A percentile compares a stretch with the other conserved stretches of the same genome.
These are phyloP conservation scores for Pseudococcus jackbeardsleyi DNA, from an alignment of 2,888 invertebrate genomes.

Conservation along the genomic window DNA sequence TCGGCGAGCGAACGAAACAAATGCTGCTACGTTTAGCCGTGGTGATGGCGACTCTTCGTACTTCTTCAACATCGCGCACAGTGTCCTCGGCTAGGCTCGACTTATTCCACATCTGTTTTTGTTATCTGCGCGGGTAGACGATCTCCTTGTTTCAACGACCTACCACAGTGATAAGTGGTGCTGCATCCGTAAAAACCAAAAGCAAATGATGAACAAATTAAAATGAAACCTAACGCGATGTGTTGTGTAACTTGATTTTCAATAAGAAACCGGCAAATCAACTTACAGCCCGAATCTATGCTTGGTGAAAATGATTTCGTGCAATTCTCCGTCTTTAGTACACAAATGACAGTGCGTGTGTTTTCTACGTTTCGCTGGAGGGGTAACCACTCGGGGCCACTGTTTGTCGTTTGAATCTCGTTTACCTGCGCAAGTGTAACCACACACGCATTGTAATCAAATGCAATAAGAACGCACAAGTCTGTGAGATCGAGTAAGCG, in stretches of 20 bases:
- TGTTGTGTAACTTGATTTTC: too few species aligned
- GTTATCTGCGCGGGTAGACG: slow-evolving; percentile 74
- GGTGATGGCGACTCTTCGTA: too few species aligned
- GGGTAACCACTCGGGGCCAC: slow-evolving; percentile 86
- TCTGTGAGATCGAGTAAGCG: too few species aligned
- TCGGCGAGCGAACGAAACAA: too few species aligned
- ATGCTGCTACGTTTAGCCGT: too few species aligned
- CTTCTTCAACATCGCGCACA: too few species aligned
- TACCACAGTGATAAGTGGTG: slow-evolving; percentile 80
- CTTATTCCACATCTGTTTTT: not conserved
- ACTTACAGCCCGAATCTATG: slow-evolving; percentile 81
- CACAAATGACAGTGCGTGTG: slow-evolving; percentile 86
- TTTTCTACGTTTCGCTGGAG: slow-evolving; percentile 78
- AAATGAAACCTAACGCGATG: not conserved
- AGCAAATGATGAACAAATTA: not conserved
- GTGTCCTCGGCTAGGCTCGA: too few species aligned
- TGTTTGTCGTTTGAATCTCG: slow-evolving; percentile 72
- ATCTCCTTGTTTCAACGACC: slow-evolving; percentile 84
- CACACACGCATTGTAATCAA: not conserved
- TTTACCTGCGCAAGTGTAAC: slow-evolving; percentile 69
- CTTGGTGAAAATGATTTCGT: slow-evolving; percentile 83
- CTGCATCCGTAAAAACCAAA: slow-evolving; percentile 70
- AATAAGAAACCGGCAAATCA: too few species aligned
- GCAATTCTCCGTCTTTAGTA: slow-evolving; percentile 79
- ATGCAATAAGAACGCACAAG: too few species aligned